Evolutionary conservation across 2,888 invertebrate species (phyloP).

Genomic region (Caenorhabditis drosophilae): DNA sequence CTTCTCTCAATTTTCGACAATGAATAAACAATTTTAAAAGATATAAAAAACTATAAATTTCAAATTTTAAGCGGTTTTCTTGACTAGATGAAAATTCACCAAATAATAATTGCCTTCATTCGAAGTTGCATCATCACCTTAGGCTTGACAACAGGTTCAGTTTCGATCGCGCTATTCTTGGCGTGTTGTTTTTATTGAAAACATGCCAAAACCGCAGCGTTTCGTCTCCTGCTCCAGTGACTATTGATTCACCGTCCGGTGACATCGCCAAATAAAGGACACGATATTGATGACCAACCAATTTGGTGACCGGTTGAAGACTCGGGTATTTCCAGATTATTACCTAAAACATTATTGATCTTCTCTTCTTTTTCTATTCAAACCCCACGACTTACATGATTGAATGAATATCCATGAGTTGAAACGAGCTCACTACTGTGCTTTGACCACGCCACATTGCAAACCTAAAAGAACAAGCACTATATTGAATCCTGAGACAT

Average conservation of each 20-base stretch:
- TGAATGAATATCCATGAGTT: conserved; percentile 97
- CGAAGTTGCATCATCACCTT: no score
- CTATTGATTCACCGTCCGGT: conserved; percentile 97
- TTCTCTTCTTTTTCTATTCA: not conserved
- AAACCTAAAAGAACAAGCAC: conserved; percentile 74
- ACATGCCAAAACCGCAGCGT: conserved; percentile 98
- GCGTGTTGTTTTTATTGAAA: conserved; percentile 80
- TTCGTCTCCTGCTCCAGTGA: conserved; percentile 97
- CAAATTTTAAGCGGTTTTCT: no score
- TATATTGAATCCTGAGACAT: not conserved
- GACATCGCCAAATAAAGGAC: conserved; percentile 94
- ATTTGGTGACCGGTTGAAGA: conserved; percentile 91
- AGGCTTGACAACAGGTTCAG: conserved; percentile 52
- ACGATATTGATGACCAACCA: conserved; percentile 93
- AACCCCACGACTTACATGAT: conserved; percentile 75
- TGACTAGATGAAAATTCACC: no score
- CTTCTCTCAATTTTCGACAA: no score
- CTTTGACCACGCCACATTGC: conserved; percentile 97
- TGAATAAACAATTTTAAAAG: no score
- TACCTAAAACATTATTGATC: conserved; percentile 73
- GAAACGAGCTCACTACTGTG: conserved; percentile 94
- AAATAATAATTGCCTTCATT: no score
- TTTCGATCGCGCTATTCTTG: conserved; percentile 41
- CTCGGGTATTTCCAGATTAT: conserved; percentile 98
- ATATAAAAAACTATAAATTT: no score